A percentile compares a stretch with the other conserved stretches of the same genome.
Evolutionary conservation across 2,113 vertebrate genomes (phyloP).

Genomic region (Poeciliopsis occidentalis): DNA sequence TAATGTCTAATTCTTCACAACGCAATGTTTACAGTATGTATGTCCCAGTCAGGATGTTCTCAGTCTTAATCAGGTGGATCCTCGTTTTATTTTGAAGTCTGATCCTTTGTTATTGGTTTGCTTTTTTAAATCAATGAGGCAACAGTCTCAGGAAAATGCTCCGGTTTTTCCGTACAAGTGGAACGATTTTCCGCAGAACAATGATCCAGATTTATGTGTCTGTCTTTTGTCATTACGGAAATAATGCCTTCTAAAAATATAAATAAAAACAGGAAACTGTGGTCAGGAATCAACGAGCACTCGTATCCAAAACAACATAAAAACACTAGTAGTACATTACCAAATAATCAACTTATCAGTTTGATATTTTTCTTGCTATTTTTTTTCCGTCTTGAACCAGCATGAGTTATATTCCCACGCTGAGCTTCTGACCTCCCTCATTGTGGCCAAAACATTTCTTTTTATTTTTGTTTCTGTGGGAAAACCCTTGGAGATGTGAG

Average conservation of each 20-base stretch:
- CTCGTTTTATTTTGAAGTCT: neutral
- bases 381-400: neutral
- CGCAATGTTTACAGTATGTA: neutral
- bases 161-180: neutral
- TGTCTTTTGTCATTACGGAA: slow-evolving; percentile 38
- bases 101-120: neutral
- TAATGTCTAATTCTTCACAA: neutral
- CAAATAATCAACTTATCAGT: neutral
- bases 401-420: neutral
- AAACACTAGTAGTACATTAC: slow-evolving; percentile 2
- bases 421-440: neutral
- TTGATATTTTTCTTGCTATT: neutral
- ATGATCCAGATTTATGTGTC: slow-evolving; percentile 26
- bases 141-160: neutral
- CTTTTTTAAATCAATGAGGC: neutral
- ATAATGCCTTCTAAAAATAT: slow-evolving; percentile 52
- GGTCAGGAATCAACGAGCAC: slow-evolving; percentile 8
- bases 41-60: neutral
- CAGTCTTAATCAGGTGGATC: neutral
- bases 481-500: slow-evolving; percentile 28
- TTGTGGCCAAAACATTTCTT: neutral
- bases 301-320: slow-evolving; percentile 46
- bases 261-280: slow-evolving; percentile 48
- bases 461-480: slow-evolving; percentile 35
- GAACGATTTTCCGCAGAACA: slow-evolving; percentile 39